phyloP scores from a whole-genome alignment of 1,140 invertebrate species.

The Gerris buenoi region DNA sequence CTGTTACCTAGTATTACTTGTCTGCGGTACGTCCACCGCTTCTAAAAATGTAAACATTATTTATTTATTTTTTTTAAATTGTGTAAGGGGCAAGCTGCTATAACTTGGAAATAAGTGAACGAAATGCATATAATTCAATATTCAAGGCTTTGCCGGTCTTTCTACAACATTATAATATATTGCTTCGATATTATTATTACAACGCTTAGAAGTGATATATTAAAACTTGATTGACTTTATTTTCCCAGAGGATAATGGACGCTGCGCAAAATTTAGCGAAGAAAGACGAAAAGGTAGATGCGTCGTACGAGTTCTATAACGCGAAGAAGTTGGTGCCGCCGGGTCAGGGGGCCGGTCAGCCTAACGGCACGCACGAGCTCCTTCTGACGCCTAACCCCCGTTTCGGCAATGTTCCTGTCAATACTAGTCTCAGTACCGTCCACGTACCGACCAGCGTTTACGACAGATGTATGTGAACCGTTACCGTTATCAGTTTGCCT shows the following conservation, averaged over 20 bases:
- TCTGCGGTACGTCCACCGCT: too few relatives aligned
- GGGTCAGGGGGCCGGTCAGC: conserved; percentile 13
- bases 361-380: conserved; percentile 31
- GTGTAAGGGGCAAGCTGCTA: too few relatives aligned
- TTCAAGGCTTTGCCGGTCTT: too few relatives aligned
- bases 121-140: too few relatives aligned
- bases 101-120: too few relatives aligned
- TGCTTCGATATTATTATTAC: too few relatives aligned
- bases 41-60: too few relatives aligned
- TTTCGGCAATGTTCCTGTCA: conserved; percentile 67
- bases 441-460: conserved; percentile 94
- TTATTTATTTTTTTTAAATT: too few relatives aligned
- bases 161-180: too few relatives aligned
- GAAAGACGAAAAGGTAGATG: conserved; percentile 40
- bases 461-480: conserved; percentile 69
- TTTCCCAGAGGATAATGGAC: conserved; percentile 55
- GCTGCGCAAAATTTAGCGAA: conserved; percentile 58
- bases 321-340: conserved; percentile 50
- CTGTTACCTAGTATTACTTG: too few relatives aligned
- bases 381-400: conserved; percentile 49
- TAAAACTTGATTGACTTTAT: not conserved
- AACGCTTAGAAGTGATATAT: not conserved
- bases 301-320: conserved; percentile 52
- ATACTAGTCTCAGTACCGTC: conserved; percentile 69
- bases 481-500: too few relatives aligned